Evolutionary conservation across 2,888 invertebrate genomes (phyloP), one percentile per base, ranked within the genome.

Genomic region (Euzophera pinguis): DNA sequence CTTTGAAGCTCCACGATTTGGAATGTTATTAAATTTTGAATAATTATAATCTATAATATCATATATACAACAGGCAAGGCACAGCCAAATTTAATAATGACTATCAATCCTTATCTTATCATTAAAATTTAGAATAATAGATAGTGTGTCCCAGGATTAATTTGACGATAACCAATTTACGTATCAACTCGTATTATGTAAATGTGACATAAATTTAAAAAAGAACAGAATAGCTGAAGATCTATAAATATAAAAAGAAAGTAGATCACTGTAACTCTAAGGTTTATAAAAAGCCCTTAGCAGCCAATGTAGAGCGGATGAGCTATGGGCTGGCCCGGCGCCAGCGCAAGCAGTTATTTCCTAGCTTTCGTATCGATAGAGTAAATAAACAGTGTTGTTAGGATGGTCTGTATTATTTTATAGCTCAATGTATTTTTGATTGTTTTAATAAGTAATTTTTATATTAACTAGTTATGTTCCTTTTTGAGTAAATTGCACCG

Each of bases 331-430:
- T 54, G 57, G 57, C 53, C 1, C 0, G 10, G 3, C 1, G 57
- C 57, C 57, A 57, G 34, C n/a, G 10, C 13, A 35, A 22, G 22
- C 37, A 54, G 43, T 49, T 54, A 57, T 57, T 53, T 53, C 51
- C 41, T 49, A 42, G 38, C 39, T 50, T 50, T 50, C 29, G 29
- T 39, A 50, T 50, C 49, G 16, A 29, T 39, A 39, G 16, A 14
- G 38, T 50, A 27, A 49, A 38, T 13, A 48, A 45, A 45, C 45
- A 45, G 10, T 10, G 14, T 16, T 39, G 39, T 39, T 13, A 41
- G n/a, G 34, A 32, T 32, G 32, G 14, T 32, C 32, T 16, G 45
- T 16, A 32, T 14, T 14, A 32, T 10, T 14, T 45, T 45, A 32
- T 32, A 32, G 3, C 16, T 45, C 45, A 32, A 16, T 17, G 6